phyloP scores from a whole-genome alignment of 2,888 invertebrate species.

The Pristionchus fissidentatus region DNA sequence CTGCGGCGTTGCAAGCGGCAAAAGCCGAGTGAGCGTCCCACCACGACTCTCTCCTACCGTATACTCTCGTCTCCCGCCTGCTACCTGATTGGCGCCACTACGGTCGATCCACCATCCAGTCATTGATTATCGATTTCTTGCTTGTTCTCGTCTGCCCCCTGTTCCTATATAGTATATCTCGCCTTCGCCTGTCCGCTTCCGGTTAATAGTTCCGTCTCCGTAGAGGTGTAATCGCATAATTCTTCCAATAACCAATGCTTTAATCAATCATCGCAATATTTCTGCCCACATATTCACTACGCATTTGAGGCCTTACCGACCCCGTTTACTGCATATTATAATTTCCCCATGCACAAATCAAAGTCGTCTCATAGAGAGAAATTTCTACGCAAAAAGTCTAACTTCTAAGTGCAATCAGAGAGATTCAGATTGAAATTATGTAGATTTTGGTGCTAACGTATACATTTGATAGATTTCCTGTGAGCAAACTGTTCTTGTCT shows the following conservation, averaged over 20 bases:
- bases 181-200: background rate
- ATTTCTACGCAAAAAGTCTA: background rate
- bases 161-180: slow-evolving; percentile 12
- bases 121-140: slow-evolving; percentile 22
- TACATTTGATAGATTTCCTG: too few species aligned
- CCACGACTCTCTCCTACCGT: slow-evolving; percentile 11
- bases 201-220: slow-evolving; percentile 7
- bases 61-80: background rate
- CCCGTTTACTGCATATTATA: too few species aligned
- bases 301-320: slow-evolving; percentile 33
- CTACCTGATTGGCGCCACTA: slow-evolving; percentile 43
- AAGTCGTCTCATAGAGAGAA: slow-evolving; percentile 38
- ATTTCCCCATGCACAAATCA: background rate
- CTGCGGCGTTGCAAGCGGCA: slow-evolving; percentile 56
- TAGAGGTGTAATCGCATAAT: background rate
- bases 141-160: slow-evolving; percentile 1
- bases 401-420: slow-evolving; percentile 12
- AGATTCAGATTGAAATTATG: slow-evolving; percentile 34
- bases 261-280: slow-evolving; percentile 21
- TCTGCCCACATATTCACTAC: slow-evolving; percentile 32
- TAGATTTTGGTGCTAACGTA: background rate
- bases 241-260: slow-evolving; percentile 11
- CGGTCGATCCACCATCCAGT: slow-evolving; percentile 26
- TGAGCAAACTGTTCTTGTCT: slow-evolving; percentile 22
- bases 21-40: slow-evolving; percentile 17